phyloP scores from a whole-genome alignment of 2,888 invertebrate species.

The Nipponacmea schrenckii region DNA sequence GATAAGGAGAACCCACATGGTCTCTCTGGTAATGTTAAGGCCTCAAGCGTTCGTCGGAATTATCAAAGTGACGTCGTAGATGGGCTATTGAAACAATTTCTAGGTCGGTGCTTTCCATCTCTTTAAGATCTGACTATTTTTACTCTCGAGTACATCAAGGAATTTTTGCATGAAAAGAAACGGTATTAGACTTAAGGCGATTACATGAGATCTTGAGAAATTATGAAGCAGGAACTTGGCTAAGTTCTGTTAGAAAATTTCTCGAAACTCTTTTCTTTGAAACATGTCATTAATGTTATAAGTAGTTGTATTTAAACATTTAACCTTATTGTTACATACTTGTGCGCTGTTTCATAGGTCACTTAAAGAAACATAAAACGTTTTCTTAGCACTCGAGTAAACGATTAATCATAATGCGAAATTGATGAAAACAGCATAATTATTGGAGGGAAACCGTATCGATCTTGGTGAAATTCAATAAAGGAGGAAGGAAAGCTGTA shows the following conservation, averaged over 20 bases:
- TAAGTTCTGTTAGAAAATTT: too few species aligned
- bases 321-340: not conserved
- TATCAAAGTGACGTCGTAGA: conserved; percentile 6
- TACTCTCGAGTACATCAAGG: not conserved
- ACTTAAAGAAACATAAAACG: not conserved
- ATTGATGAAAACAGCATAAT: not conserved
- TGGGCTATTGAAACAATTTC: conserved; percentile 1
- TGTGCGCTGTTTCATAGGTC: not conserved
- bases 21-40: conserved; percentile 7
- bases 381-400: not conserved
- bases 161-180: conserved; percentile 1
- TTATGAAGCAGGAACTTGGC: too few species aligned
- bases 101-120: conserved; percentile 4
- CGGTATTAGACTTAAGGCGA: not conserved
- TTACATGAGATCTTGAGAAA: not conserved
- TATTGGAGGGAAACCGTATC: not conserved
- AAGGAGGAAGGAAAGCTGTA: not conserved
- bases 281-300: not conserved
- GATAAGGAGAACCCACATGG: conserved; percentile 3
- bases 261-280: not conserved
- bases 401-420: conserved; percentile 1
- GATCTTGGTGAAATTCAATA: not conserved
- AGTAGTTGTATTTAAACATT: not conserved
- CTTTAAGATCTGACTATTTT: conserved; percentile 1
- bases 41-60: not conserved